A percentile compares a stretch with the other conserved stretches of the same genome.
These are phyloP conservation scores for Guaruba guarouba DNA, from an alignment of 2,113 vertebrate species.

Conservation along the genomic window DNA sequence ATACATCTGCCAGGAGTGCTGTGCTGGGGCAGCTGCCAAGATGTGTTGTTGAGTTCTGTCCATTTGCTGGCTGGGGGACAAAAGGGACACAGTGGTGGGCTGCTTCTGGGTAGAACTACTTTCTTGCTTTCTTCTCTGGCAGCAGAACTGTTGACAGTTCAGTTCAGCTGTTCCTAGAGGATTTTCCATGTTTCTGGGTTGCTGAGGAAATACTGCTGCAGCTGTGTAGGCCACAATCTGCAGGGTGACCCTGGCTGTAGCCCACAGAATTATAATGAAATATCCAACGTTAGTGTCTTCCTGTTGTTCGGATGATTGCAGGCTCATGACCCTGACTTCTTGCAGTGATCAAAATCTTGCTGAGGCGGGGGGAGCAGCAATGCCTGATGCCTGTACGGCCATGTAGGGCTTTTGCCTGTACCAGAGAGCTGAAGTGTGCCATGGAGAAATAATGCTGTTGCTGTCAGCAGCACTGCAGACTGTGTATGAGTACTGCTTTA, in stretches of 20 bases:
- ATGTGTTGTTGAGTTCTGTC: background rate
- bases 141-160: background rate
- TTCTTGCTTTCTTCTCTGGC: background rate
- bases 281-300: background rate
- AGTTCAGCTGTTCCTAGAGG: background rate
- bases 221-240: background rate
- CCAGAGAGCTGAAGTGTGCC: background rate
- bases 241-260: background rate
- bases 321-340: too few relatives aligned
- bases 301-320: background rate
- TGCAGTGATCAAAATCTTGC: background rate
- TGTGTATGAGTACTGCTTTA: too few relatives aligned
- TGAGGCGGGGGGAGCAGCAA: background rate
- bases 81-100: background rate
- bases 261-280: background rate
- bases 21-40: background rate
- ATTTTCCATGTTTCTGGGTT: background rate
- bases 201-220: background rate
- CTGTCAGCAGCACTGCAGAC: background rate
- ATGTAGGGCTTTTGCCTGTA: background rate
- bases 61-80: background rate
- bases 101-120: background rate
- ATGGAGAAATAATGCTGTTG: background rate
- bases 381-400: background rate
- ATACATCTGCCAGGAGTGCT: background rate